Evolutionary conservation across 2,888 invertebrate genomes (phyloP).

Genomic region (Epirrhoe alternata): DNA sequence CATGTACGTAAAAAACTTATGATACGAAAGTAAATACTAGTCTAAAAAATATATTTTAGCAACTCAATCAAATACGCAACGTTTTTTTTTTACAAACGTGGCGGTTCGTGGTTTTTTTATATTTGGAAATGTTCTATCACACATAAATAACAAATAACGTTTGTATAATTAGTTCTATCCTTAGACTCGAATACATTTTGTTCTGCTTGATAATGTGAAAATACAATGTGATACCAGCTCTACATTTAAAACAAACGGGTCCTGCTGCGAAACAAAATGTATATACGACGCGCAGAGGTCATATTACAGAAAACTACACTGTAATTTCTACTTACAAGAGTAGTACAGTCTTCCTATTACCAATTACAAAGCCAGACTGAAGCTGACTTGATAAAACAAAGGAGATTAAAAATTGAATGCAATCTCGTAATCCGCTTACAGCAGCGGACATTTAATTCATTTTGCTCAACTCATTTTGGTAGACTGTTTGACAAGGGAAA

Average conservation of each 20-base stretch:
- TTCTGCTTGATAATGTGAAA: no score
- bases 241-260: neutral
- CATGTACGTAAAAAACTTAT: no score
- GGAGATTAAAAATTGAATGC: constrained; percentile 50
- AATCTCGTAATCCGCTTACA: constrained; percentile 50
- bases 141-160: no score
- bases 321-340: neutral
- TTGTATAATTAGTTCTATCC: no score
- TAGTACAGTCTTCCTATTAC: neutral
- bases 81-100: no score
- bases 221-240: neutral
- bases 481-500: constrained; percentile 1
- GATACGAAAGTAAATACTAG: no score
- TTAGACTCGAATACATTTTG: no score
- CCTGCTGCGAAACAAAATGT: neutral
- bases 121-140: no score
- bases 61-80: no score
- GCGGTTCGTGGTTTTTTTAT: no score
- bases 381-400: constrained; percentile 35
- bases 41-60: no score
- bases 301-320: neutral
- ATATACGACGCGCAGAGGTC: neutral
- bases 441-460: constrained; percentile 55
- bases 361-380: constrained; percentile 20
- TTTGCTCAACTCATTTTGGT: constrained; percentile 49